phyloP scores from a whole-genome alignment of 2,113 vertebrate genomes.

The Poicephalus meyeri region DNA sequence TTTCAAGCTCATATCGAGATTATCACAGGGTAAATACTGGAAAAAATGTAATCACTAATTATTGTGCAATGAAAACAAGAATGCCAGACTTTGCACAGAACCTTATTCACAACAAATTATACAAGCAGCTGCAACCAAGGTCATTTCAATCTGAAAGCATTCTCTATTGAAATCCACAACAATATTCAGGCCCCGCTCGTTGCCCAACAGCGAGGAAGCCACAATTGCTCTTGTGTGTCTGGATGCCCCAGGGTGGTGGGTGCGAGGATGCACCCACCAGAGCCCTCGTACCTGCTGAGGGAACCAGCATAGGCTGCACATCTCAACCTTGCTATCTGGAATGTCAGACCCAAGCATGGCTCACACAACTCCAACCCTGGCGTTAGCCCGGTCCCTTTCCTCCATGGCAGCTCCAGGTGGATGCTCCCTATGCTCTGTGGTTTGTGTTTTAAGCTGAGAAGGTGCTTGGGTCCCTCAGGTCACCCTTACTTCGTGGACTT shows the following conservation, averaged over 20 bases:
- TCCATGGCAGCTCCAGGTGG: fast-evolving
- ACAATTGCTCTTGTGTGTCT: neutral
- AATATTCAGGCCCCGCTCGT: neutral
- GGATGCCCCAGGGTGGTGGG: neutral
- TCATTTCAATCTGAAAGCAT: constrained; percentile 1
- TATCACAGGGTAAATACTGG: constrained; percentile 1
- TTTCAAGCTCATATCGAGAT: neutral
- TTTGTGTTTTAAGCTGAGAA: neutral
- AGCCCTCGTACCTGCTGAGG: fast-evolving
- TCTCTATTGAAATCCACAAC: constrained; percentile 32
- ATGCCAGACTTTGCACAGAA: neutral
- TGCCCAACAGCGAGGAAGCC: neutral
- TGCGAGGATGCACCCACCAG: neutral
- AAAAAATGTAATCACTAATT: constrained; percentile 14
- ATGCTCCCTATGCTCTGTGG: fast-evolving
- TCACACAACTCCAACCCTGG: neutral
- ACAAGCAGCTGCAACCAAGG: neutral
- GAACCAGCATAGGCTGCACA: neutral
- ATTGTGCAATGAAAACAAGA: neutral
- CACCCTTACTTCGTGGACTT: neutral
- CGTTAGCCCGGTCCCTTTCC: neutral
- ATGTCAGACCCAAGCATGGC: neutral
- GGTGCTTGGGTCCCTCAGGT: neutral
- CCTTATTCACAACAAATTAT: constrained; percentile 14
- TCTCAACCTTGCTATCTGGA: neutral